Base-by-base conservation (phyloP, 2,113 vertebrate genomes). In the Paramormyrops kingsleyae region DNA sequence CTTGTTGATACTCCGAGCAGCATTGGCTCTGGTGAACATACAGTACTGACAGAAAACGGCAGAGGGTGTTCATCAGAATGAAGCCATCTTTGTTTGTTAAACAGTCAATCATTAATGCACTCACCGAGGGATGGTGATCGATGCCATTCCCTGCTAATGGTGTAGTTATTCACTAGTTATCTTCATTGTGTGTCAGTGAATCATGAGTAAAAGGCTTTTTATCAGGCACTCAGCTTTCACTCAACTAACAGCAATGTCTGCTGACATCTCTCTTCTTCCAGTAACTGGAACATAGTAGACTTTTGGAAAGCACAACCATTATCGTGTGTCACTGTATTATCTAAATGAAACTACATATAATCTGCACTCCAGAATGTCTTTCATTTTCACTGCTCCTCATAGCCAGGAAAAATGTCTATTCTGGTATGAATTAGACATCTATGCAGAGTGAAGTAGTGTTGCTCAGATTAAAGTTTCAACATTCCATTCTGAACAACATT, bases 21-120 rank as follows among this genome's bases (percentile, higher is more conserved):
- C 15, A 13, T 15, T 42, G 35, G 50, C n/a, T 7, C 49, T 39
- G 46, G 27, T 24, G 35, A 7, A 42, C 53, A 56, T 59, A 19
- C 87, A 88, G 35, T 66, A 62, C 39, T 12, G 27, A 31, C 10
- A 39, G n/a, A 53, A 7, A 59, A 31, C 52, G 10, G 52, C 52
- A 87, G 87, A 59, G 50, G 86, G 52, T 9, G 50, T 52, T 24
- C 17, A 15, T 88, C 15, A 21, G 13, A 35, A 35, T 44, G 19
- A 88, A 62, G 85, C n/a, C 27, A 53, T 15, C 13, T 85, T 47
- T 87, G 90, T 83, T 89, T 66, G 89, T 91, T 42, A 15, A 39
- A 17, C 24, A n/a, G 59, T 66, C 7, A 50, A 52, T 77, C 21
- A 35, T 77, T 31, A 77, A 39, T 17, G 27, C 66, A 70, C 13